Evolutionary conservation across 2,797 vertebrate genomes (phyloP).

Genomic region (Cichlasoma orientale): DNA sequence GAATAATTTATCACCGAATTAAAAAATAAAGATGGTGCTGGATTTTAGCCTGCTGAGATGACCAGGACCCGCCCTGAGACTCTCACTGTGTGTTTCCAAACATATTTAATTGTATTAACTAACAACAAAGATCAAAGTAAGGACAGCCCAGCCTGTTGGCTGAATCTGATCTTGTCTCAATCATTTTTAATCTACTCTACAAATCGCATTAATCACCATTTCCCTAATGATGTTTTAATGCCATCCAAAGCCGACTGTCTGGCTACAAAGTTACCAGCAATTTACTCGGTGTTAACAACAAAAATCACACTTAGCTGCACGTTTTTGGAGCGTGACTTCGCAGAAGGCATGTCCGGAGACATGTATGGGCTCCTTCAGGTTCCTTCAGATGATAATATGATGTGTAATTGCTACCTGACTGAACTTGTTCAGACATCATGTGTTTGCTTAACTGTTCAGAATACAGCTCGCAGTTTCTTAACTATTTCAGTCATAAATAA

Average conservation of each 20-base stretch:
- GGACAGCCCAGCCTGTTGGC: rapidly evolving
- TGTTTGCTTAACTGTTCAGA: not conserved
- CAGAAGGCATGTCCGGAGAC: not conserved
- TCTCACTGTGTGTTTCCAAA: not conserved
- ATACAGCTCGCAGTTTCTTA: not conserved
- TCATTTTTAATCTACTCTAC: not conserved
- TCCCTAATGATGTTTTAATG: not conserved
- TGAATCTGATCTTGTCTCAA: not conserved
- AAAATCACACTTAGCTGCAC: not conserved
- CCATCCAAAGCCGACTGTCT: not conserved
- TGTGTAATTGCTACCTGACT: not conserved
- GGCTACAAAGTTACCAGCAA: not conserved
- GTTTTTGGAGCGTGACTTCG: not conserved
- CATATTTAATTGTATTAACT: not conserved
- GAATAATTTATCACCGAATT: rapidly evolving
- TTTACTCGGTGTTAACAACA: not conserved
- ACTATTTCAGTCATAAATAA: not conserved
- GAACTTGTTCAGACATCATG: not conserved
- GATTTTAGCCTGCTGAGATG: not conserved
- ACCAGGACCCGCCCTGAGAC: not conserved
- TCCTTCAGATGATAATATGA: not conserved
- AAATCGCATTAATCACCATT: not conserved
- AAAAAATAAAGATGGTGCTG: not conserved
- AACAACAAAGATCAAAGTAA: not conserved
- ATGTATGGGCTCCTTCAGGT: not conserved